Evolutionary conservation across 2,113 vertebrate species (phyloP).

Genomic region (Tragulus kanchil): DNA sequence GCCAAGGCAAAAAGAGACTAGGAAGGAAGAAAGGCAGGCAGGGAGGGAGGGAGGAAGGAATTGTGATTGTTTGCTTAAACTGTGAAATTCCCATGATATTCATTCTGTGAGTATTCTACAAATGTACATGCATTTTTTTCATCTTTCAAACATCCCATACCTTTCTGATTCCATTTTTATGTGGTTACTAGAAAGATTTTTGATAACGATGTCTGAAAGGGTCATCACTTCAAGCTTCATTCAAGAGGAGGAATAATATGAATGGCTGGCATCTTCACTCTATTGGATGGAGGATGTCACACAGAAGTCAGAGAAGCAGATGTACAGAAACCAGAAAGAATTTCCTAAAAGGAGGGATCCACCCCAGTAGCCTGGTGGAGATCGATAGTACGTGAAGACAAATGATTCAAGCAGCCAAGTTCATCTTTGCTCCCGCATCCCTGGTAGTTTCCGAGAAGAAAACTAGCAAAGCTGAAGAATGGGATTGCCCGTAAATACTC

Average conservation of each 20-base stretch:
- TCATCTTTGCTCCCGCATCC: background rate
- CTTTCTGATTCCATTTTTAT: background rate
- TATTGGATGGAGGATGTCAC: background rate
- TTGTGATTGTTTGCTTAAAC: background rate
- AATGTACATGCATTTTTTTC: background rate
- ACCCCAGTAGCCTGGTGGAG: background rate
- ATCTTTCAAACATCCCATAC: background rate
- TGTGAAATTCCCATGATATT: background rate
- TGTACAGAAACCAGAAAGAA: background rate
- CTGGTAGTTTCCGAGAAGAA: conserved; percentile 68
- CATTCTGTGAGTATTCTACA: background rate
- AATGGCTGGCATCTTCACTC: background rate
- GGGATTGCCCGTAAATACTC: conserved; percentile 54
- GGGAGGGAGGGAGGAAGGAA: no score
- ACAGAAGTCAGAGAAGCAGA: background rate
- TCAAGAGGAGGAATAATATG: background rate
- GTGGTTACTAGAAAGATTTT: background rate
- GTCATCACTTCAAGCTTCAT: conserved; percentile 5
- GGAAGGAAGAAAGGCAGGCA: background rate
- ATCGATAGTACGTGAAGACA: conserved; percentile 39
- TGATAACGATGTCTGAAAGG: background rate
- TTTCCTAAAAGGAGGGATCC: background rate
- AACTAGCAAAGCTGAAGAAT: background rate
- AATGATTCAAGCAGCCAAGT: conserved; percentile 2
- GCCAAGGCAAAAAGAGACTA: background rate